Percentiles rank a stretch among this genome's conserved stretches.
phyloP scores from a whole-genome alignment of 2,888 invertebrate species.

The Bombylius discolor region DNA sequence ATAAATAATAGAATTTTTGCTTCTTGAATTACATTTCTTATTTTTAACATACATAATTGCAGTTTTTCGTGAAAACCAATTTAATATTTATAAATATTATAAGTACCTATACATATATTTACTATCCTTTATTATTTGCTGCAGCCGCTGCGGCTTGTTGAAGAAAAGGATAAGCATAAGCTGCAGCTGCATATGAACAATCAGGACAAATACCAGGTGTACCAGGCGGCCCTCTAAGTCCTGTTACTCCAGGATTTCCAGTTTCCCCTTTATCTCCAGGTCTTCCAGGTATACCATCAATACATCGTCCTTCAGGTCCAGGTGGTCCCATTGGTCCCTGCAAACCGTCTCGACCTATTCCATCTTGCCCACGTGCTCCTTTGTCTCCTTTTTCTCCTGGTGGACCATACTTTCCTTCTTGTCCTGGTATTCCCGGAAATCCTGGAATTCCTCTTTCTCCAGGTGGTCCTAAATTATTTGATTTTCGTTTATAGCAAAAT shows the following conservation, averaged over 20 bases:
- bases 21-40: too few species aligned
- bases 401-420: constrained; percentile 41
- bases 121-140: too few species aligned
- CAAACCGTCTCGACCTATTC: constrained; percentile 59
- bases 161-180: too few species aligned
- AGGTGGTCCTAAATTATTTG: constrained; percentile 39
- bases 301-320: constrained; percentile 57
- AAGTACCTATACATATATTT: too few species aligned
- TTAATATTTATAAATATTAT: too few species aligned
- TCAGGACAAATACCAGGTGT: background rate
- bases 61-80: too few species aligned
- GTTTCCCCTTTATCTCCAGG: constrained; percentile 63
- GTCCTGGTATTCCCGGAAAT: constrained; percentile 53
- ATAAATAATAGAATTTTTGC: too few species aligned
- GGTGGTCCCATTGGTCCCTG: constrained; percentile 55
- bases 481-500: constrained; percentile 38
- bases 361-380: constrained; percentile 58
- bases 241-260: background rate
- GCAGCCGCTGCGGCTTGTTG: too few species aligned
- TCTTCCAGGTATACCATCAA: constrained; percentile 52
- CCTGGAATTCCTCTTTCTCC: constrained; percentile 64
- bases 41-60: too few species aligned
- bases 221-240: background rate
- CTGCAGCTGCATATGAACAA: background rate
- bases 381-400: constrained; percentile 52